phyloP scores from a whole-genome alignment of 2,888 invertebrate species.

The Chrysolina haemoptera region DNA sequence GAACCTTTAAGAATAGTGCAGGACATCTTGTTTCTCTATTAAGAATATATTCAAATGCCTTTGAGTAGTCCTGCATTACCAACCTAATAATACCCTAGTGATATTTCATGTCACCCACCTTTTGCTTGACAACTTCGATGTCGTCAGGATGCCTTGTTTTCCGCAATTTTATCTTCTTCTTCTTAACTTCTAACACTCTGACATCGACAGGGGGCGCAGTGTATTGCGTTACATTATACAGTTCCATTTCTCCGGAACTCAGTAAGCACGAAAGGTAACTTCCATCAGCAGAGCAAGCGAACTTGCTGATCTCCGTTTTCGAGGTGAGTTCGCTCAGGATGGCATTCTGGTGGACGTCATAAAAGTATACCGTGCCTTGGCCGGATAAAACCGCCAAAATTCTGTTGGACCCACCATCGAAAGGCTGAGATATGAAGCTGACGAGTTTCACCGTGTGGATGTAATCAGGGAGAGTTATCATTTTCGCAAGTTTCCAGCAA shows the following conservation, averaged over 20 bases:
- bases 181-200: constrained; percentile 46
- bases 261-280: constrained; percentile 75
- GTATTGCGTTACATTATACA: constrained; percentile 69
- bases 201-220: constrained; percentile 53
- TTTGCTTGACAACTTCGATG: constrained; percentile 50
- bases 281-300: constrained; percentile 73
- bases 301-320: constrained; percentile 71
- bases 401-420: constrained; percentile 78
- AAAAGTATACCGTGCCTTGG: constrained; percentile 71
- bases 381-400: constrained; percentile 73
- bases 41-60: too few relatives aligned
- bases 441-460: constrained; percentile 73
- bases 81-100: background rate
- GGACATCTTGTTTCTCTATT: too few relatives aligned
- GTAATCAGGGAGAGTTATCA: constrained; percentile 72
- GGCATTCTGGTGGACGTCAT: constrained; percentile 72
- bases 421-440: constrained; percentile 74
- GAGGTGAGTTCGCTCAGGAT: constrained; percentile 71
- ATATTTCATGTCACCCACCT: constrained; percentile 50
- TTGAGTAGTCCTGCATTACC: too few relatives aligned
- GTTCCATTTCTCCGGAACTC: constrained; percentile 74
- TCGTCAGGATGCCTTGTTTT: constrained; percentile 48
- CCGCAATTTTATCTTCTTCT: constrained; percentile 44
- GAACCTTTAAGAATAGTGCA: too few relatives aligned
- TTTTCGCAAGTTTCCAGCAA: constrained; percentile 75